phyloP scores from a whole-genome alignment of 1,140 invertebrate genomes.

The Thaumatotibia leucotreta region DNA sequence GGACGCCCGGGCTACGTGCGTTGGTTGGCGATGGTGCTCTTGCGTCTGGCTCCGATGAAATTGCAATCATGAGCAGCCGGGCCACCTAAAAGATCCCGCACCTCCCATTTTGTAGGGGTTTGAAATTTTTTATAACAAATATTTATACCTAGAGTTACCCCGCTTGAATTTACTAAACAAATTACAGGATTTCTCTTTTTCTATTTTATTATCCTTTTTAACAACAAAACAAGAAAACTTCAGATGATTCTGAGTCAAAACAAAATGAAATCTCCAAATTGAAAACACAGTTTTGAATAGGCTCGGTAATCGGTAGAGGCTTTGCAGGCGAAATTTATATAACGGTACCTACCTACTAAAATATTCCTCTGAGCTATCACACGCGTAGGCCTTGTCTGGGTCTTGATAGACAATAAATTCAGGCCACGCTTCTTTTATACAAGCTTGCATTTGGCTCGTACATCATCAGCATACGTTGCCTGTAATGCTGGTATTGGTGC shows the following conservation, averaged over 20 bases:
- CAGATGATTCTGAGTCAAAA: too few species aligned
- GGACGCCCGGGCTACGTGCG: constrained; percentile 28
- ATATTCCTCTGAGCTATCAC: neutral
- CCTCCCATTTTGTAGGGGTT: neutral
- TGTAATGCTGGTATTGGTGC: neutral
- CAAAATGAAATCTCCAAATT: too few species aligned
- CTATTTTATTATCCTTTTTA: too few species aligned
- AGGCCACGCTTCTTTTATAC: neutral
- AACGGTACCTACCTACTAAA: neutral
- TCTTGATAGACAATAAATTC: constrained; percentile 13
- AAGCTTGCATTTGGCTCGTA: neutral
- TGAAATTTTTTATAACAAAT: too few species aligned
- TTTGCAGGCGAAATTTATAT: too few species aligned
- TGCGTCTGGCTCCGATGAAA: neutral
- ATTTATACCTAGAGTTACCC: too few species aligned
- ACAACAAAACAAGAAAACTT: too few species aligned
- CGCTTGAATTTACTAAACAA: too few species aligned
- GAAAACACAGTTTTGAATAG: too few species aligned
- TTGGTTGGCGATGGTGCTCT: neutral
- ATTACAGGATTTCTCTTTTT: too few species aligned
- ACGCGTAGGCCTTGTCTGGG: neutral
- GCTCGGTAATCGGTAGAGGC: too few species aligned
- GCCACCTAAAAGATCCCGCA: neutral
- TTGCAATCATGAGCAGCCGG: constrained; percentile 3
- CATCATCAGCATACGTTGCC: neutral